These are phyloP conservation scores for Phaenicophaeus curvirostris DNA, from an alignment of 2,797 vertebrate genomes.

Conservation along the genomic window DNA sequence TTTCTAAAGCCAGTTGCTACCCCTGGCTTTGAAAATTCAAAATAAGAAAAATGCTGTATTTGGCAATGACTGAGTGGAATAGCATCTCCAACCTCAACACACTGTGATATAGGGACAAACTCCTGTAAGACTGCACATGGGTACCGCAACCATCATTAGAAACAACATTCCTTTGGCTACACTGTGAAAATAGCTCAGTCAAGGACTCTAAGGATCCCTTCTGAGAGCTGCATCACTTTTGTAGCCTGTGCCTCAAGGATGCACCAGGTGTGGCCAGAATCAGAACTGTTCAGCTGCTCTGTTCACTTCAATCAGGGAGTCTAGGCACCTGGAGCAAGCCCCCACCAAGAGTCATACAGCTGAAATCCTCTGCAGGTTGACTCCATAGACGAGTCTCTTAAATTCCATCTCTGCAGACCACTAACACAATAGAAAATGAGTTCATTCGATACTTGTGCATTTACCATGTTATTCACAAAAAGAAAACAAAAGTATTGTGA, in stretches of 20 bases:
- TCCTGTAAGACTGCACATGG: background rate
- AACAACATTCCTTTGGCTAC: background rate
- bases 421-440: background rate
- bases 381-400: background rate
- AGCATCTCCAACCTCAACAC: background rate
- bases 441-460: conserved; percentile 17
- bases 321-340: background rate
- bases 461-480: background rate
- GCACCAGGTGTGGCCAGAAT: background rate
- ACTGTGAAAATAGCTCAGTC: background rate
- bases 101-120: background rate
- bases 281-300: background rate
- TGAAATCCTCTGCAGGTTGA: background rate
- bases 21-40: background rate
- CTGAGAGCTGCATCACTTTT: background rate
- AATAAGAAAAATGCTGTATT: background rate
- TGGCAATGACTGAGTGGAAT: background rate
- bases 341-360: background rate
- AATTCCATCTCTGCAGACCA: background rate
- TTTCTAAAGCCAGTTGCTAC: background rate
- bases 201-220: background rate
- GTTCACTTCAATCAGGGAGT: background rate
- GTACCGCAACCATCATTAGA: background rate
- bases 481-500: conserved; percentile 17
- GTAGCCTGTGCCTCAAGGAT: background rate